Base-by-base conservation (phyloP, 2,113 vertebrate genomes). In the Xenus cinereus region DNA sequence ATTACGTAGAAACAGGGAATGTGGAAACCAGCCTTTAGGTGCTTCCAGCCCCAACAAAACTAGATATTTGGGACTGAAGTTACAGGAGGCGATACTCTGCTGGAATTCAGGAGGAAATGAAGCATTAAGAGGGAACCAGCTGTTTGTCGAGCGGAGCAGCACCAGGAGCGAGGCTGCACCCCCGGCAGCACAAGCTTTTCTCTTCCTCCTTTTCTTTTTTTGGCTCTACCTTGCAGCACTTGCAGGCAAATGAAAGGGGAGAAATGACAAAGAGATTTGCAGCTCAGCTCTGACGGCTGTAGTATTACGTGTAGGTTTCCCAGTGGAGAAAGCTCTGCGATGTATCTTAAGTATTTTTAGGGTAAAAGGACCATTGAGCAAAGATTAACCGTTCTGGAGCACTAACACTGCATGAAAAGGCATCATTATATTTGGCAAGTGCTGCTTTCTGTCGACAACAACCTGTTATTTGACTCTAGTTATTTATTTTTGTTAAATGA, bases 1-100 rank as follows among this genome's bases (percentile, higher is more conserved):
- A 37, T 32, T 3, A n/a, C 1, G 0, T 1, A 11, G 37, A 9
- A 46, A 10, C 26, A 46, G 43, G 48, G 13, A n/a, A 3, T 0
- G 19, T 2, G 13, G 51, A 48, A 39, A 46, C 3, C 21, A 18
- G 37, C 35, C 32, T 48, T 4, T 7, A 26, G 54, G 63, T 37
- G 32, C 72, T 46, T 30, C 57, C 56, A 87, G 48, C 41, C 57
- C 53, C 62, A 35, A 2, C 51, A 57, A 64, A 50, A 24, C 15
- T 1, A 9, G 54, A 35, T 28, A 3, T 67, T 51, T 26, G 71
- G 79, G 50, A 41, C 35, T 79, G 75, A 20, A 51, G 66, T 23
- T 48, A 8, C 8, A 2, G 20, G 4, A 6, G 33, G 45, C 62
- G 39, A 10, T 4, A 4, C 30, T 1, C 1, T 0, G 4, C 4